A percentile compares a stretch with the other conserved stretches of the same genome.
Conservation (phyloP, 2,113 vertebrate genomes). For the Apeltes quadracus region DNA sequence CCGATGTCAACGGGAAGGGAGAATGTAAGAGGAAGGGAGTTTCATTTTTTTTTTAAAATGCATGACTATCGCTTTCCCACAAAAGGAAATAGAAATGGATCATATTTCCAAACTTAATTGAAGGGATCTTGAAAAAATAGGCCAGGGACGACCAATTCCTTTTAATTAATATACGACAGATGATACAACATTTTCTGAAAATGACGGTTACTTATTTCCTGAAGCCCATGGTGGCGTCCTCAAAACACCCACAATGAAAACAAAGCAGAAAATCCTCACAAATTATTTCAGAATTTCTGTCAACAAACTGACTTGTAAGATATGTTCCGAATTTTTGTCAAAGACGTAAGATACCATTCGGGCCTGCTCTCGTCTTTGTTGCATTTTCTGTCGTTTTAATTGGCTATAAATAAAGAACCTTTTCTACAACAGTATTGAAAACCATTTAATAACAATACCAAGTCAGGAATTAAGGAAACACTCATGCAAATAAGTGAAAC, state of each 20-base stretch:
- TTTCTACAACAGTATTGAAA: not conserved
- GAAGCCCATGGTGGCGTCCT: not conserved
- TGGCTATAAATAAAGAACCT: not conserved
- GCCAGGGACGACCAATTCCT: not conserved
- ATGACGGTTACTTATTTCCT: not conserved
- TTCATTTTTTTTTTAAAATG: not conserved
- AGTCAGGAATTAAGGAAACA: constrained; percentile 3
- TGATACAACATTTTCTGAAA: not conserved
- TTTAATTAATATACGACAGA: no score
- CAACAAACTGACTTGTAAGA: no score
- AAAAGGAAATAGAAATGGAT: constrained; percentile 6
- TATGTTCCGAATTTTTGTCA: no score
- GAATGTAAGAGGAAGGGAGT: not conserved
- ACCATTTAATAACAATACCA: not conserved
- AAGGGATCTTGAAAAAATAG: not conserved
- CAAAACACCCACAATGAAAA: not conserved
- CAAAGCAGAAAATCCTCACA: not conserved
- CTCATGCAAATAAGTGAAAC: constrained; percentile 17
- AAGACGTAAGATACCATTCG: no score
- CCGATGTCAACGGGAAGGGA: not conserved
- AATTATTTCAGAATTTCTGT: no score
- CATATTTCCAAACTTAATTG: constrained; percentile 8
- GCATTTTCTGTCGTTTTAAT: not conserved
- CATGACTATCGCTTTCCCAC: not conserved
- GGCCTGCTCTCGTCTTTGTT: no score